Conservation (phyloP, 2,888 invertebrate genomes). For the Cepaea hortensis region DNA sequence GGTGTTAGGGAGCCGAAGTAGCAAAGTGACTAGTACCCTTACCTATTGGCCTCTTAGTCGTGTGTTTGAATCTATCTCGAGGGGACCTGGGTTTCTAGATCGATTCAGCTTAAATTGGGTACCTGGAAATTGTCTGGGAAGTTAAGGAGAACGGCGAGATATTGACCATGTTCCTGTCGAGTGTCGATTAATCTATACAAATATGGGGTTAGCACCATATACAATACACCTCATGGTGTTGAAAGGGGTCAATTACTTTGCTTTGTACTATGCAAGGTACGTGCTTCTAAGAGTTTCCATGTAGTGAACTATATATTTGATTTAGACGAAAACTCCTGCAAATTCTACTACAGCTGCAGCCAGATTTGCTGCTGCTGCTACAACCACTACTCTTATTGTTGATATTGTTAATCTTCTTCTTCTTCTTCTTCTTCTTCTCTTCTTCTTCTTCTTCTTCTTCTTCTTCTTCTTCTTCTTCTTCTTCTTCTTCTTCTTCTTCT, state of each 20-base stretch:
- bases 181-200: not conserved
- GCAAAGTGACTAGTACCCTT: too few species aligned
- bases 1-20: too few species aligned
- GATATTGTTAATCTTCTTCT: not conserved
- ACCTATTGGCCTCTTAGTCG: too few species aligned
- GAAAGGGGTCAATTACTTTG: not conserved
- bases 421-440: not conserved
- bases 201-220: not conserved
- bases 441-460: not conserved
- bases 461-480: not conserved
- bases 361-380: not conserved
- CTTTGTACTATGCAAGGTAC: not conserved
- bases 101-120: too few species aligned
- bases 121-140: not conserved
- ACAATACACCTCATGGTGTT: not conserved
- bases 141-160: not conserved
- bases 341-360: not conserved
- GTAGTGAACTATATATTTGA: not conserved
- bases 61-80: too few species aligned
- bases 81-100: too few species aligned
- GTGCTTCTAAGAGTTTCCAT: too few species aligned
- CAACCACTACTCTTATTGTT: not conserved
- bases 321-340: not conserved
- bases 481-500: not conserved
- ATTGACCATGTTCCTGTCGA: not conserved